Base-by-base conservation (phyloP, 2,888 invertebrate genomes). In the Drosophila neotestacea region DNA sequence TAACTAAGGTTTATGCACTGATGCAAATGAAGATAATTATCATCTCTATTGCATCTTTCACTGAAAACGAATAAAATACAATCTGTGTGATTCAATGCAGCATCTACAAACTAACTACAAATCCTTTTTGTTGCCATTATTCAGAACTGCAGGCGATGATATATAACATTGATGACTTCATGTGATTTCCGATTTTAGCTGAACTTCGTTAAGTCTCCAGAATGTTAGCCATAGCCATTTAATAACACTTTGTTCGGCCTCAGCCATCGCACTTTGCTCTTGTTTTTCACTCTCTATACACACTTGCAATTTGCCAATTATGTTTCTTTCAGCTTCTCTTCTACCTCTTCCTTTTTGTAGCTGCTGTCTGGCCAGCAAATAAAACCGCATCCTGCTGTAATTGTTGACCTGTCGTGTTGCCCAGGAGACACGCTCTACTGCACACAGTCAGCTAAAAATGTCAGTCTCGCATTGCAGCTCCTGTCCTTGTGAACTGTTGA, bases 361-460 rank as follows among this genome's bases (percentile, higher is more conserved):
- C 34, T 56, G 13, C 32, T 50, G 41, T 61, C 55, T 60, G 44
- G 30, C 47, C 56, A 9, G 28, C 47, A 59, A 62, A 64, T 59
- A 41, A 65, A 68, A 65, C 65, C 59, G 34, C 51, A 69, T 52
- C 11, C 27, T 60, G 60, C 11, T 58, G 41, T 61, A 7, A n/a
- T 48, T 44, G 6, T 9, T 48, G 28, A 28, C 28, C 16, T 27
- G 32, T 7, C 22, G 28, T 27, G n/a, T 2, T 22, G 51, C 42
- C 61, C 61, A 47, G 39, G 50, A 54, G 44, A 59, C 47, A 47
- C 27, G 60, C 63, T 54, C 39, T 60, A 47, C 44, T 48, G 47
- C 39, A 54, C 75, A 64, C 30, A 62, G 67, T 61, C 73, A 67
- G 77, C 64, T 60, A 42, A 50, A 69, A 50, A 44, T 59, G 41